Evolutionary conservation across 2,797 vertebrate genomes (phyloP), one percentile per base, ranked within the genome.

Genomic region (Siniperca scherzeri): DNA sequence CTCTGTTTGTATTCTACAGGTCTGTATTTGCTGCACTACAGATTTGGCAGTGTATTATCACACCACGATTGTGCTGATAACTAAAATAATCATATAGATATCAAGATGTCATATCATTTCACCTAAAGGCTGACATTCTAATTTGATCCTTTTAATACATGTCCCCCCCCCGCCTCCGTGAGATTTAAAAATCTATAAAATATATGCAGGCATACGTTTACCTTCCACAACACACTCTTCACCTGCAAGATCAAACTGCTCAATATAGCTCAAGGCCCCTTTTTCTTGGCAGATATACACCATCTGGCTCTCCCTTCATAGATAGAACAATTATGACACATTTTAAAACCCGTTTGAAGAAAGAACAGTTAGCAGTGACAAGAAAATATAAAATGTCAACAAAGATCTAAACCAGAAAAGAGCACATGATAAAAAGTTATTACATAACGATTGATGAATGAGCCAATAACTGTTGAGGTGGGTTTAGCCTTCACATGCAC

Each of bases 241-340:
- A 1, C 36, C 22, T 27, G 14, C 42, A 11, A 25, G n/a, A 74
- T 27, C 30, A 19, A 80, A 83, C 17, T 11, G 70, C 73, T 65
- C 14, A 7, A 2, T 46, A 5, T 33, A 1, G 60, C 78, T 60
- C 17, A 1, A 33, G 60, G 59, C 33, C n/a, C 27, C 21, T 0
- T 59, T 69, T 25, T 74, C 62, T 79, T 90, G 84, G 70, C 81
- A 82, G 52, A 64, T 62, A 9, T 16, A 25, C 16, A 16, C 5
- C 11, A 22, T 56, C 8, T 79, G 53, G 40, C 55, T 83, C 55
- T 83, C 8, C 1, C 33, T 40, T 33, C n/a, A 64, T 3, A 64
- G 1, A 46, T 46, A 50, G 0, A 36, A 42, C n/a, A 66, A 55
- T 78, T 72, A 82, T 21, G 5, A 40, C 14, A 59, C 21, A 19